Evolutionary conservation across 2,888 invertebrate species (phyloP).

Genomic region (Caenorhabditis sp.): DNA sequence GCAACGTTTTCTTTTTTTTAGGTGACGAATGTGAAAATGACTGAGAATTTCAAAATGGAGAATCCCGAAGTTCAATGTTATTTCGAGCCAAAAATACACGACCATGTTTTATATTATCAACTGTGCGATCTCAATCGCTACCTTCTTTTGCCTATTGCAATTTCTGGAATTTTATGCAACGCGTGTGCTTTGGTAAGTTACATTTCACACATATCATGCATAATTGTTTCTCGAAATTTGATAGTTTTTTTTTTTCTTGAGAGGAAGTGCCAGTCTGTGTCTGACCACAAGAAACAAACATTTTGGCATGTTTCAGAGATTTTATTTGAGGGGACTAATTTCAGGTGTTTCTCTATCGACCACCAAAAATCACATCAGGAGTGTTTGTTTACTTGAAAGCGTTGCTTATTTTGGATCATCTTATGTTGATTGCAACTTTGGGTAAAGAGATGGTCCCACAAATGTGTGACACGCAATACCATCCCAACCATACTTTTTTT

Average conservation of each 20-base stretch:
- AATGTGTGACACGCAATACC: conserved; percentile 50
- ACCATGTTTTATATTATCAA: conserved; percentile 64
- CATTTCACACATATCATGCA: conserved; percentile 1
- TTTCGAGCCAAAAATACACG: conserved; percentile 69
- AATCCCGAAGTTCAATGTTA: conserved; percentile 49
- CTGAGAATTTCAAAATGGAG: conserved; percentile 9
- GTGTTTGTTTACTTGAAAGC: conserved; percentile 69
- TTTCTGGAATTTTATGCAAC: conserved; percentile 66
- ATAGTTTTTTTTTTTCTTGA: neutral
- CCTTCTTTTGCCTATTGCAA: conserved; percentile 62
- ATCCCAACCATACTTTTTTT: conserved; percentile 48
- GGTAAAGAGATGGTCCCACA: conserved; percentile 47
- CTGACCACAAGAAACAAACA: conserved; percentile 16
- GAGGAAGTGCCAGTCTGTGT: conserved; percentile 10
- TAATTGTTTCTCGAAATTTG: conserved; percentile 1
- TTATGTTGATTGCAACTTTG: conserved; percentile 60
- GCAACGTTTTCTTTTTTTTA: neutral
- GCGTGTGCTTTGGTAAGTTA: conserved; percentile 63
- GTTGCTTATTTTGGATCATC: conserved; percentile 63
- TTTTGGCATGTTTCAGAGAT: conserved; percentile 1
- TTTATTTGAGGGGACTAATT: conserved; percentile 10
- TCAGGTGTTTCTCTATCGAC: conserved; percentile 67
- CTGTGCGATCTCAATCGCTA: conserved; percentile 59
- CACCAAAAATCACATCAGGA: conserved; percentile 69
- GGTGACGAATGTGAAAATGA: neutral